phyloP scores from a whole-genome alignment of 2,888 invertebrate genomes.

The Halictus ligatus region DNA sequence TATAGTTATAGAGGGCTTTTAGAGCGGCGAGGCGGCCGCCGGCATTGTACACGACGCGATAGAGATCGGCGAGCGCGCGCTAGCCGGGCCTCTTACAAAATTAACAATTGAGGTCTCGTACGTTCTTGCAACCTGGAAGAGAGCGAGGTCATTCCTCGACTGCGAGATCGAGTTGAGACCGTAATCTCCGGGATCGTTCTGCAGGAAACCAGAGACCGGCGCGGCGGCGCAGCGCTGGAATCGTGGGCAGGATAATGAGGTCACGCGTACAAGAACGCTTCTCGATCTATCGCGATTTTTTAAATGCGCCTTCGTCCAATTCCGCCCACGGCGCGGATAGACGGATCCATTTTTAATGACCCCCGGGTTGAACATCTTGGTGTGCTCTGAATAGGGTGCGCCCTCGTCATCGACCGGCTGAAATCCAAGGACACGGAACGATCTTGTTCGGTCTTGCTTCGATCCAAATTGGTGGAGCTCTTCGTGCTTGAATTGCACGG shows the following conservation, averaged over 20 bases:
- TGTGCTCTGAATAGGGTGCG: neutral
- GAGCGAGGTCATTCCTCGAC: conserved; percentile 50
- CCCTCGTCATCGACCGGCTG: neutral
- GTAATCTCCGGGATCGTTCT: conserved; percentile 49
- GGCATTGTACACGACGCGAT: conserved; percentile 14
- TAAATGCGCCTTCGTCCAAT: neutral
- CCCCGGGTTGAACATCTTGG: neutral
- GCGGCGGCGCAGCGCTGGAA: conserved; percentile 27
- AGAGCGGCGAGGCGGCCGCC: neutral
- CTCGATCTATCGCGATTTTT: conserved; percentile 11
- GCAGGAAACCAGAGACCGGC: conserved; percentile 42
- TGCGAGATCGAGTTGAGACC: conserved; percentile 51
- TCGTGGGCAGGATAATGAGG: conserved; percentile 59
- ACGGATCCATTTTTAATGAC: conserved; percentile 3
- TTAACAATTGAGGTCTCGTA: conserved; percentile 35
- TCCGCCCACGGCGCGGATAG: conserved; percentile 4
- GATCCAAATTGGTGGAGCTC: neutral
- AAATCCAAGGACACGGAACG: neutral
- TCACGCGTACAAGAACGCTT: conserved; percentile 25
- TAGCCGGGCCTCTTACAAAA: conserved; percentile 27
- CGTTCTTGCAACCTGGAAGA: conserved; percentile 36
- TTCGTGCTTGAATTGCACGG: neutral
- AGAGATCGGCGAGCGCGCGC: conserved; percentile 15
- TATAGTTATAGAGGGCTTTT: neutral
- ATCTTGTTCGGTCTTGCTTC: neutral